Evolutionary conservation across 2,797 vertebrate genomes (phyloP).

Genomic region (Poeciliopsis turneri): DNA sequence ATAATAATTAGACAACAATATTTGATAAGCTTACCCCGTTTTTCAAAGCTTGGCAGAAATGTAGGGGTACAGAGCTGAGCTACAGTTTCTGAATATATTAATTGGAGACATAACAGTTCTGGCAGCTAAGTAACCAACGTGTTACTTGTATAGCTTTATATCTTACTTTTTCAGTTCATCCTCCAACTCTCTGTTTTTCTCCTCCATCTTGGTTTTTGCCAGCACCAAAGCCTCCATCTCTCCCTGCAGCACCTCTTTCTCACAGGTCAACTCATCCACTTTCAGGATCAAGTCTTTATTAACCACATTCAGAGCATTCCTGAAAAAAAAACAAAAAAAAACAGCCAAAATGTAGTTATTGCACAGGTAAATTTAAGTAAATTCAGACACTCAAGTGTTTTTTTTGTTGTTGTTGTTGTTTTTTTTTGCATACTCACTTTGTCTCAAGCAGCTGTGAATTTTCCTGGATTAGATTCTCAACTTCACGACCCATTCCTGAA

Average conservation of each 20-base stretch:
- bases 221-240: conserved; percentile 90
- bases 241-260: conserved; percentile 92
- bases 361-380: background rate
- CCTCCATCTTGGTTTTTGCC: conserved; percentile 91
- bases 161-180: conserved; percentile 92
- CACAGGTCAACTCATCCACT: conserved; percentile 93
- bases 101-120: background rate
- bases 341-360: conserved; percentile 3
- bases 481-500: conserved; percentile 98
- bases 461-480: conserved; percentile 96
- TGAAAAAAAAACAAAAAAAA: conserved; percentile 51
- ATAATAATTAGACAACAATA: background rate
- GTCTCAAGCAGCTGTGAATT: conserved; percentile 97
- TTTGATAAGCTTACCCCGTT: no score
- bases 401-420: background rate
- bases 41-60: background rate
- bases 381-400: background rate
- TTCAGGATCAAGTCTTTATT: conserved; percentile 97
- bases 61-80: background rate
- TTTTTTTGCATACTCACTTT: conserved; percentile 85
- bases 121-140: background rate
- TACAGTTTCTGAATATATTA: no score
- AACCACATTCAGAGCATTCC: conserved; percentile 98
- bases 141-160: no score
- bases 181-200: conserved; percentile 89